Evolutionary conservation across 2,888 invertebrate genomes (phyloP), one percentile per base, ranked within the genome.

Genomic region (Drosophila nr. perissopoda): DNA sequence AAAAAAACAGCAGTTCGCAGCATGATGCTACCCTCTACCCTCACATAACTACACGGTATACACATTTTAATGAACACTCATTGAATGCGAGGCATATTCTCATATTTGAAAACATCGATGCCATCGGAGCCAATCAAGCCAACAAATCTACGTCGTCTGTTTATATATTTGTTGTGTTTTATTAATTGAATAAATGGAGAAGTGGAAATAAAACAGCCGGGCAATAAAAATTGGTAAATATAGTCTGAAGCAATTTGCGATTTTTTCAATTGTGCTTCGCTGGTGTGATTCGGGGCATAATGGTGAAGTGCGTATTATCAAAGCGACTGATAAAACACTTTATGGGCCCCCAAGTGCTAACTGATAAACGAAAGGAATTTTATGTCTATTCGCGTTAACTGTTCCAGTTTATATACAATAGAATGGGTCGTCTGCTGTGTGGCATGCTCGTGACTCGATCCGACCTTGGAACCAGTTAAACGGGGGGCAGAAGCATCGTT

Each of bases 141-240:
- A 56, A 36, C 48, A 71, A 70, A 70, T 70, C 71, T 25, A 40
- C 59, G 34, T 25, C 48, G 62, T 54, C 38, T 59, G 29, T 65
- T 58, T 33, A 34, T 27, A 42, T 67, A 38, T 16, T 62, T 62
- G 59, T 29, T 45, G 45, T 68, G 77, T 51, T 73, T 71, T 80
- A 77, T 83, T 83, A 83, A 86, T 80, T 80, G 86, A 69, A 54
- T 76, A 60, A 69, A 67, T 71, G 40, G 57, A 72, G 65, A 64
- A 69, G 68, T 65, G 25, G 38, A 65, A 25, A 49, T 57, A 36
- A 25, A 42, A 34, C 40, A 63, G 13, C 38, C 57, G 33, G 33
- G 27, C 69, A 64, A 77, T 69, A 61, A 75, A 69, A 79, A 69
- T 69, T 68, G 69, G 63, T 61, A 45, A 13, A 40, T 29, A 81